Conservation (phyloP, 2,113 vertebrate species). For the Percopsis transmontana region DNA sequence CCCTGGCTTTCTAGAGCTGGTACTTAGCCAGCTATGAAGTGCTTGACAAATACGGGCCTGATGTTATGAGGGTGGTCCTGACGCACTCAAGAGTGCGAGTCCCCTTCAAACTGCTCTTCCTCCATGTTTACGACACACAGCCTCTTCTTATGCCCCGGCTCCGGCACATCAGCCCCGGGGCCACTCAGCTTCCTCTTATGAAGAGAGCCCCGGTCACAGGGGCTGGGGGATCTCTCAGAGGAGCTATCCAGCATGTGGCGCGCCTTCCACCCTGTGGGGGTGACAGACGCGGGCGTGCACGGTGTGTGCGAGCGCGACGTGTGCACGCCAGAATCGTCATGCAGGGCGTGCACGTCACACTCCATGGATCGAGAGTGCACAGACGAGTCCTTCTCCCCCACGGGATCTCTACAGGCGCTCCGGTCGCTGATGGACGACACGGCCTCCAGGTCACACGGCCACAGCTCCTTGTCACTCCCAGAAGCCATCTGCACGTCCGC, state of each 20-base stretch:
- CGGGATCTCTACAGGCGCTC: not conserved
- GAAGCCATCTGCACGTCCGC: slow-evolving; percentile 66
- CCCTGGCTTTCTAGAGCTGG: not conserved
- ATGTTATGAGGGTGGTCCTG: not conserved
- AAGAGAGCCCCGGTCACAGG: slow-evolving; percentile 19
- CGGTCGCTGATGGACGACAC: slow-evolving; percentile 17
- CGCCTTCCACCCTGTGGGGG: slow-evolving; percentile 4
- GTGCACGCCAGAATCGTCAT: slow-evolving; percentile 21
- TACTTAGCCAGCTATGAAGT: not conserved
- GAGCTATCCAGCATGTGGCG: slow-evolving; percentile 26
- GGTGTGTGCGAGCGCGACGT: not conserved
- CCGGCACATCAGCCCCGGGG: slow-evolving; percentile 40
- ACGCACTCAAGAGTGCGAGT: slow-evolving; percentile 28
- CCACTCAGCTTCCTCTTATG: slow-evolving; percentile 70
- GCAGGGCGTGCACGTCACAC: slow-evolving; percentile 18
- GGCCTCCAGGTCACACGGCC: slow-evolving; percentile 39
- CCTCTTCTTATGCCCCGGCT: slow-evolving; percentile 62
- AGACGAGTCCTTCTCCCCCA: slow-evolving; percentile 10
- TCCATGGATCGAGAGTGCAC: slow-evolving; percentile 2
- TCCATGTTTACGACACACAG: slow-evolving; percentile 63
- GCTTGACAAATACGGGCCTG: not conserved
- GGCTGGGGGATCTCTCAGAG: slow-evolving; percentile 38
- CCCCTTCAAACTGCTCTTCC: slow-evolving; percentile 25
- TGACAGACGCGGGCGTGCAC: not conserved
- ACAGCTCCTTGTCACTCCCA: slow-evolving; percentile 44